phyloP scores from a whole-genome alignment of 2,888 invertebrate species.

The Ophioninae sp. region DNA sequence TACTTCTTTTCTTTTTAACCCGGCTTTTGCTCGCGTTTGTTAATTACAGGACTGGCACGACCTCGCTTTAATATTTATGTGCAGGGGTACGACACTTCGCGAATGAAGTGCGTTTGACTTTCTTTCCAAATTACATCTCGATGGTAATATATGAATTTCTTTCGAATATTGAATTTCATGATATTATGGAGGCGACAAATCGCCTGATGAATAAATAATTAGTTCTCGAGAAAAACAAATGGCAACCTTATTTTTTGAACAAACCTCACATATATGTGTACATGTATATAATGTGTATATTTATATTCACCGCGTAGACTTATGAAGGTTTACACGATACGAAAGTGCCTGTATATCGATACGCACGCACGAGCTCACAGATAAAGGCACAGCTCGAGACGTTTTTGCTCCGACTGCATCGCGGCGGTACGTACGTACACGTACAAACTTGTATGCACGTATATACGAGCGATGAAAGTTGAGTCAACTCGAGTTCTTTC shows the following conservation, averaged over 20 bases:
- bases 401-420: conserved; percentile 14
- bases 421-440: neutral
- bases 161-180: conserved; percentile 51
- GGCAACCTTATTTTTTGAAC: no score
- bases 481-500: conserved; percentile 47
- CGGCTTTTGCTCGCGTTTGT: conserved; percentile 7
- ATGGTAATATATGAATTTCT: conserved; percentile 44
- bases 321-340: conserved; percentile 34
- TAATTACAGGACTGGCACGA: conserved; percentile 23
- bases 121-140: conserved; percentile 32
- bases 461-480: conserved; percentile 50
- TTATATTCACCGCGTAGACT: neutral
- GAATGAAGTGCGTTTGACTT: conserved; percentile 19
- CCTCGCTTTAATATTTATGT: neutral
- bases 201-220: no score
- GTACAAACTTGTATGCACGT: neutral
- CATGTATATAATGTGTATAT: neutral
- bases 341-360: conserved; percentile 43
- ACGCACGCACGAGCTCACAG: conserved; percentile 58
- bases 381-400: conserved; percentile 25
- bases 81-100: neutral
- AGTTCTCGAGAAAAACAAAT: no score
- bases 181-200: neutral
- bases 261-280: neutral
- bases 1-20: neutral